Conservation (phyloP, 30 jellyfish, hydroid and myxozoan genomes). For the Hydractinia symbiolongicarpus region DNA sequence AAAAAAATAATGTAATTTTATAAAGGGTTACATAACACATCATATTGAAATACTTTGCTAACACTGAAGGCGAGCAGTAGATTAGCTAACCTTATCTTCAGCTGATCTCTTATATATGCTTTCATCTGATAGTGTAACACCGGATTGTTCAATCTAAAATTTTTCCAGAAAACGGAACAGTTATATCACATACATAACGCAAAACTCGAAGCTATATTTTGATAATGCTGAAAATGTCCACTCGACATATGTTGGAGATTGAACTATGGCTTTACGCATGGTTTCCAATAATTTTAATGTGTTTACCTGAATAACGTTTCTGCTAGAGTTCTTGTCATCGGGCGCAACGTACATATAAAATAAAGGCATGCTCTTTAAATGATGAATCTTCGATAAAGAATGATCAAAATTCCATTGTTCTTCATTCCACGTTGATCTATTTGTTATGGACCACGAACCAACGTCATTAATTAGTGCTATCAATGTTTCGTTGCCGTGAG, state of each 20-base stretch:
- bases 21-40: too few species aligned
- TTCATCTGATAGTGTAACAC: constrained; percentile 74
- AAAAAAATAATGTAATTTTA: too few species aligned
- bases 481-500: constrained; percentile 36
- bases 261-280: too few species aligned
- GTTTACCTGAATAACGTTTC: constrained; percentile 53
- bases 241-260: too few species aligned
- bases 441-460: constrained; percentile 74
- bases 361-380: constrained; percentile 71
- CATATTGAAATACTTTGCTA: too few species aligned
- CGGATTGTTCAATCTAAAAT: constrained; percentile 68
- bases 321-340: constrained; percentile 58
- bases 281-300: too few species aligned
- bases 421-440: constrained; percentile 67
- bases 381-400: constrained; percentile 59
- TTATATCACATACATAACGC: too few species aligned
- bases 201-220: too few species aligned
- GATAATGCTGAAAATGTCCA: too few species aligned
- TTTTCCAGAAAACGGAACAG: not conserved
- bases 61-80: not conserved
- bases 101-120: constrained; percentile 38
- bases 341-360: constrained; percentile 88
- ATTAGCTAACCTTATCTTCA: constrained; percentile 49
- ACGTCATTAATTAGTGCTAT: constrained; percentile 48
- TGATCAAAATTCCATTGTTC: constrained; percentile 92